phyloP scores from a whole-genome alignment of 2,113 vertebrate species.

The Brienomyrus longianalis region DNA sequence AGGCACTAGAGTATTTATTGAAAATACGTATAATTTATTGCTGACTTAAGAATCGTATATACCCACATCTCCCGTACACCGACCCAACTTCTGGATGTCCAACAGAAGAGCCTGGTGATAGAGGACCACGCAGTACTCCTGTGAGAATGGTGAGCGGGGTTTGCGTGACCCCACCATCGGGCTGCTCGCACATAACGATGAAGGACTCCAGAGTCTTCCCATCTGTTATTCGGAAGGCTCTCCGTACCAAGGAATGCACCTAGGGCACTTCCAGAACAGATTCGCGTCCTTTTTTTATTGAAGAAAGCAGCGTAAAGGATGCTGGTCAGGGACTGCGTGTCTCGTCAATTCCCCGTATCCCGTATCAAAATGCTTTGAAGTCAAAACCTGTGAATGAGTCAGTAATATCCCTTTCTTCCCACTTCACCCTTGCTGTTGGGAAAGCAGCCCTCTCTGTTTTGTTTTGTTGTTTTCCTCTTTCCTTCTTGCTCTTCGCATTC shows the following conservation, averaged over 20 bases:
- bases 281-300: background rate
- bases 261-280: background rate
- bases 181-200: background rate
- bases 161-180: background rate
- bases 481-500: background rate
- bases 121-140: background rate
- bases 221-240: background rate
- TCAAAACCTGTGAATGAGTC: background rate
- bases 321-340: background rate
- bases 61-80: constrained; percentile 18
- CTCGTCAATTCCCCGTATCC: background rate
- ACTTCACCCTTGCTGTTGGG: background rate
- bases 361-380: background rate
- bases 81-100: background rate
- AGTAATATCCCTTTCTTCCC: background rate
- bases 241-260: background rate
- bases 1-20: constrained; percentile 76
- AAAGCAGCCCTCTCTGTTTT: background rate
- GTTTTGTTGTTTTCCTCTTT: background rate
- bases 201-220: background rate
- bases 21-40: constrained; percentile 69
- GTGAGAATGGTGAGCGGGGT: background rate
- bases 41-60: constrained; percentile 50
- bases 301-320: background rate
- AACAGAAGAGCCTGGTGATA: background rate